A percentile compares a stretch with the other conserved stretches of the same genome.
These are phyloP conservation scores for Aleiodes alternator DNA, from an alignment of 2,888 invertebrate species.

Conservation along the genomic window DNA sequence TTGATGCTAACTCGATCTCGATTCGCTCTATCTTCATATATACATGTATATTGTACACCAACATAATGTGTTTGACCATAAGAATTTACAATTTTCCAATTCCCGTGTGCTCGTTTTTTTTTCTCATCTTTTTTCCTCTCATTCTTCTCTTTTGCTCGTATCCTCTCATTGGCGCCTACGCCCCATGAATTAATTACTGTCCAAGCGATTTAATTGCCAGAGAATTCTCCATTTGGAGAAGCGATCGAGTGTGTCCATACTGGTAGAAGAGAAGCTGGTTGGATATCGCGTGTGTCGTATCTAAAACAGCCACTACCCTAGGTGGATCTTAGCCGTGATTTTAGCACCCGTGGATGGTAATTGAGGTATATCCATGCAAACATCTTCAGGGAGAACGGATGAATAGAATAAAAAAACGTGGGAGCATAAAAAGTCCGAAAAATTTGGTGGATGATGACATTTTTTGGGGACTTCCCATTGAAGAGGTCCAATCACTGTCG, in stretches of 20 bases:
- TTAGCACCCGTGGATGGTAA: constrained; percentile 37
- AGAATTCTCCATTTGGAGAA: constrained; percentile 49
- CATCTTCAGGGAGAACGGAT: constrained; percentile 8
- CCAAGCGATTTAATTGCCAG: constrained; percentile 70
- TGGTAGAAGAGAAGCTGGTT: constrained; percentile 29
- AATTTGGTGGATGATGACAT: too few species aligned
- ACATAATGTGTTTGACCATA: too few species aligned
- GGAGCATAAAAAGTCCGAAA: background rate
- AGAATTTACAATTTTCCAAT: constrained; percentile 62
- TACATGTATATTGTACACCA: too few species aligned
- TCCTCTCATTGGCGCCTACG: constrained; percentile 64
- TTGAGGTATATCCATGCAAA: constrained; percentile 35
- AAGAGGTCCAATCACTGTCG: too few species aligned
- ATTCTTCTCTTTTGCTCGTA: too few species aligned
- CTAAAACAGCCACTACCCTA: constrained; percentile 25
- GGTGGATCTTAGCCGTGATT: constrained; percentile 19
- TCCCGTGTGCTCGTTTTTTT: constrained; percentile 49
- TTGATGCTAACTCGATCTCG: constrained; percentile 34
- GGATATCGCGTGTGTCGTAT: constrained; percentile 40
- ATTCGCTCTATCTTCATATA: constrained; percentile 1
- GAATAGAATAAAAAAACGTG: background rate
- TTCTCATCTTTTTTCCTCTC: too few species aligned
- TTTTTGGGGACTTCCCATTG: too few species aligned
- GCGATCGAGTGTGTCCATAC: constrained; percentile 24
- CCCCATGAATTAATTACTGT: constrained; percentile 68